phyloP scores from a whole-genome alignment of 2,797 vertebrate genomes.

The Lepidocolaptes lacrymiger region DNA sequence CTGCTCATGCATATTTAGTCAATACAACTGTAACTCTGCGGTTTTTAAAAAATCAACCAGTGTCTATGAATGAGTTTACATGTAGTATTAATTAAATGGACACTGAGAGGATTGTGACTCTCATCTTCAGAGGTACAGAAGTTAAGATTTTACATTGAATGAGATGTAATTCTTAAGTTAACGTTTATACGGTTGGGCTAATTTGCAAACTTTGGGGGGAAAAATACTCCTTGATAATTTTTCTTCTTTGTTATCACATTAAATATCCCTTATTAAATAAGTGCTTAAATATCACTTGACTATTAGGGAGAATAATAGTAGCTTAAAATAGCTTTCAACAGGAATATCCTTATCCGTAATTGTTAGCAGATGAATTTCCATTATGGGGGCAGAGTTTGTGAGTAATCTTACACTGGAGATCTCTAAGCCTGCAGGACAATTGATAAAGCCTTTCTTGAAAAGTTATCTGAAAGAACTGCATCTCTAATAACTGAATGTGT shows the following conservation, averaged over 20 bases:
- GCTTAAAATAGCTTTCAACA: not conserved
- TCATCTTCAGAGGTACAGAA: not conserved
- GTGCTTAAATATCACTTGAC: not conserved
- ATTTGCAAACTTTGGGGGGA: not conserved
- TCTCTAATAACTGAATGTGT: not conserved
- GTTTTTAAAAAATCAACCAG: not conserved
- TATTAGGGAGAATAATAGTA: not conserved
- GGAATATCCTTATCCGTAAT: not conserved
- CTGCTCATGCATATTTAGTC: constrained; percentile 26
- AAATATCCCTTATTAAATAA: not conserved
- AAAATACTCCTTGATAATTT: not conserved
- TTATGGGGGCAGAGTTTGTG: not conserved
- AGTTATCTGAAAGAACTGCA: not conserved
- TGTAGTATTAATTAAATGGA: not conserved
- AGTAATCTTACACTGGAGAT: not conserved
- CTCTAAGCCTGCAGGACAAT: not conserved
- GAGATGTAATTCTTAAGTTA: not conserved
- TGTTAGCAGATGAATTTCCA: not conserved
- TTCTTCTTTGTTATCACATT: not conserved
- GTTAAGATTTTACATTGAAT: not conserved
- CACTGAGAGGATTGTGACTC: not conserved
- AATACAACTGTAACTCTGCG: not conserved
- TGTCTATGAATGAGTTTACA: not conserved
- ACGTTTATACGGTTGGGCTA: not conserved
- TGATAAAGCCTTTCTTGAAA: not conserved